A percentile compares a stretch with the other conserved stretches of the same genome.
Evolutionary conservation across 2,888 invertebrate genomes (phyloP).

Genomic region (Oscheius sp.): DNA sequence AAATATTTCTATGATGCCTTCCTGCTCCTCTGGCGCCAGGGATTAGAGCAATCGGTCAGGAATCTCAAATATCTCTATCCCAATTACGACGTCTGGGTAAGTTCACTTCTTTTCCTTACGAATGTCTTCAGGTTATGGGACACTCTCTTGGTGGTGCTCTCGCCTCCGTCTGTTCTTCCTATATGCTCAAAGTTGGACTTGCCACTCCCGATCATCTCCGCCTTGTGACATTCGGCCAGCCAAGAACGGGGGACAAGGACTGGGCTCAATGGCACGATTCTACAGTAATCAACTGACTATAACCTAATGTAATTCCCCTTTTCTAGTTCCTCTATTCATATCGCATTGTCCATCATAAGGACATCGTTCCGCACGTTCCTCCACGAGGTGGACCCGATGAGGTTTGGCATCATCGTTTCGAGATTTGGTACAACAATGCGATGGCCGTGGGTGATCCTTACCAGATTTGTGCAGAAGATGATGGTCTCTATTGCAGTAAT

Average conservation of each 20-base stretch:
- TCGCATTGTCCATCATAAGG: constrained; percentile 22
- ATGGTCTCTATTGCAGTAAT: constrained; percentile 37
- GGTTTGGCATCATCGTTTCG: constrained; percentile 34
- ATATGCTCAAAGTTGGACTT: constrained; percentile 42
- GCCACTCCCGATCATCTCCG: constrained; percentile 44
- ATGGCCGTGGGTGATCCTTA: constrained; percentile 26
- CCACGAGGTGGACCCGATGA: constrained; percentile 33
- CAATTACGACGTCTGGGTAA: constrained; percentile 51
- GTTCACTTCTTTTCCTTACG: neutral
- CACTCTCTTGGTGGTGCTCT: constrained; percentile 59
- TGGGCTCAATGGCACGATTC: constrained; percentile 49
- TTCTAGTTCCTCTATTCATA: constrained; percentile 36
- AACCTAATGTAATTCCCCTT: no score
- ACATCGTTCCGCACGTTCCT: constrained; percentile 32
- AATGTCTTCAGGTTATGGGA: constrained; percentile 30
- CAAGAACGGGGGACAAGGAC: constrained; percentile 56
- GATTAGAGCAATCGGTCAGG: constrained; percentile 41
- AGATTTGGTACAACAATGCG: constrained; percentile 34
- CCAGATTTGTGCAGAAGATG: constrained; percentile 29
- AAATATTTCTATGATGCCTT: constrained; percentile 59
- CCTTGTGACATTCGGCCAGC: constrained; percentile 61
- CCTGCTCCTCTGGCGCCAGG: constrained; percentile 47
- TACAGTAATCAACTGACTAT: constrained; percentile 2
- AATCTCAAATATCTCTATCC: constrained; percentile 46
- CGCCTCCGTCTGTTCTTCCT: constrained; percentile 52